These are phyloP conservation scores for Polydrusus cervinus DNA, from an alignment of 2,888 invertebrate genomes.

Conservation along the genomic window DNA sequence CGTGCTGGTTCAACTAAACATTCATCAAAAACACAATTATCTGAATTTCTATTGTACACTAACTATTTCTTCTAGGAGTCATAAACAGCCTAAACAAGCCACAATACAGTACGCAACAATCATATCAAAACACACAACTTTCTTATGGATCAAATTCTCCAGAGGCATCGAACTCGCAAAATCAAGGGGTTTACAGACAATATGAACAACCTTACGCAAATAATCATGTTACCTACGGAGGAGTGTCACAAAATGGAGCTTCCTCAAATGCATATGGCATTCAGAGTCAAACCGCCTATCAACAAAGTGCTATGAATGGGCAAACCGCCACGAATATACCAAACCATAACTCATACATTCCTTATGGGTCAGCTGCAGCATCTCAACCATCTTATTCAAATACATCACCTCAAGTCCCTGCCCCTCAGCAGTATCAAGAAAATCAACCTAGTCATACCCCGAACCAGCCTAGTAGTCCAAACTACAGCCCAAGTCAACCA, in stretches of 20 bases:
- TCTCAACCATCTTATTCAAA: neutral
- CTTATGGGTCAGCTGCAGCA: neutral
- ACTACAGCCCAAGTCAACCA: conserved; percentile 9
- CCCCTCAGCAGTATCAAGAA: neutral
- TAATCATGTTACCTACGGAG: neutral
- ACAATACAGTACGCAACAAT: conserved; percentile 1
- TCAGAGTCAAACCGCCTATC: neutral
- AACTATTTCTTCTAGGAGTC: conserved; percentile 42
- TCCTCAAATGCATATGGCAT: neutral
- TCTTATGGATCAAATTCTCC: conserved; percentile 7
- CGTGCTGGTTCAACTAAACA: too few relatives aligned
- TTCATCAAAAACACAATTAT: too few relatives aligned
- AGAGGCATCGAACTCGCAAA: neutral
- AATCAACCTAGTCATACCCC: neutral
- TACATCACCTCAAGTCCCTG: neutral
- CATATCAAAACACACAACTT: conserved; percentile 2
- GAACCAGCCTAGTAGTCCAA: conserved; percentile 22
- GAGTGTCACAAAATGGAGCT: neutral
- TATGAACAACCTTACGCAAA: neutral
- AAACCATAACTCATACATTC: neutral
- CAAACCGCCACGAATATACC: neutral
- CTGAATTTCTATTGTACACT: too few relatives aligned
- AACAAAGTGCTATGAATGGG: neutral
- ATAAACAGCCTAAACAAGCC: conserved; percentile 49
- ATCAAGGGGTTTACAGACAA: neutral